These are phyloP conservation scores for Halcyon senegalensis DNA, from an alignment of 2,113 vertebrate species.

Conservation along the genomic window DNA sequence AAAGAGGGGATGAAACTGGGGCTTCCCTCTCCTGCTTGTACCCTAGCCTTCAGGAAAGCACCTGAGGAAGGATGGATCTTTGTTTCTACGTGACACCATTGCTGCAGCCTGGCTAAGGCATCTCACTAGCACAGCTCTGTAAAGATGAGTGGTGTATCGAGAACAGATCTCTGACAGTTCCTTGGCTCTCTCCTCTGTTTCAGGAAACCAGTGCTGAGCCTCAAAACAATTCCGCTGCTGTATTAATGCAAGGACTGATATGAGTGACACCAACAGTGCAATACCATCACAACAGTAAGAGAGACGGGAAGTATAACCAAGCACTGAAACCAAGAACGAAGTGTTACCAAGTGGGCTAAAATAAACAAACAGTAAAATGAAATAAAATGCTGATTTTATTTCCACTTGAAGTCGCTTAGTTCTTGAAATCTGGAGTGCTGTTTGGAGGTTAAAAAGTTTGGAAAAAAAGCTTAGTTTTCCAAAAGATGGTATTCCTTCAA, in stretches of 20 bases:
- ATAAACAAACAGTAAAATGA: not conserved
- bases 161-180: not conserved
- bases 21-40: not conserved
- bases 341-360: not conserved
- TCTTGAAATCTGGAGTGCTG: not conserved
- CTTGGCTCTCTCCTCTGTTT: not conserved
- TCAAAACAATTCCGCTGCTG: not conserved
- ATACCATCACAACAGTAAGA: not conserved
- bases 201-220: not conserved
- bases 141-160: not conserved
- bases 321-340: not conserved
- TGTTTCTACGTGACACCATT: not conserved
- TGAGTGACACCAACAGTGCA: not conserved
- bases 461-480: not conserved
- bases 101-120: not conserved
- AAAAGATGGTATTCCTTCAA: not conserved
- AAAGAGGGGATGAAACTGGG: not conserved
- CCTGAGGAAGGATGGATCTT: not conserved
- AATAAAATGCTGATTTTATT: not conserved
- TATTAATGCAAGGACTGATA: not conserved
- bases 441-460: not conserved
- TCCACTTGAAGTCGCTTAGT: not conserved
- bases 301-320: not conserved
- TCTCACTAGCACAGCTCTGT: not conserved
- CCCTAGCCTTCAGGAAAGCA: not conserved